A percentile compares a stretch with the other conserved stretches of the same genome.
phyloP scores from a whole-genome alignment of 2,113 vertebrate species.

The Grammomys surdaster region DNA sequence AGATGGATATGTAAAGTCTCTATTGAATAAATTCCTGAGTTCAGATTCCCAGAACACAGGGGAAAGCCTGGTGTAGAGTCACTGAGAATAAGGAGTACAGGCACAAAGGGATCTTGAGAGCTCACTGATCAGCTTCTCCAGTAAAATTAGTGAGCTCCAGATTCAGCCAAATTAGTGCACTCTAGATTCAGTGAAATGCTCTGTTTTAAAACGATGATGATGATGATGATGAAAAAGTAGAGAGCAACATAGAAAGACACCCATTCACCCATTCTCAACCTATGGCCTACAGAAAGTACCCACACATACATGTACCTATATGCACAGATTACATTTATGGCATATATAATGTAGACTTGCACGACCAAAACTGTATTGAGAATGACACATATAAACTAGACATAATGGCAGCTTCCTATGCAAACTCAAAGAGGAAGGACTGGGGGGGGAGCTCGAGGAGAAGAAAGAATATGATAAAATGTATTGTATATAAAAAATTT shows the following conservation, averaged over 20 bases:
- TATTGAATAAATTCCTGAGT: background rate
- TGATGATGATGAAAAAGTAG: background rate
- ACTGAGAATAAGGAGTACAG: background rate
- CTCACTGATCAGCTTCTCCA: background rate
- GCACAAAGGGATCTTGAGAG: background rate
- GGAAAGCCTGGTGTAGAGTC: too few species aligned
- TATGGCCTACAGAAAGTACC: background rate
- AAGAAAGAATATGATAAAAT: background rate
- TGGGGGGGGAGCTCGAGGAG: rapidly evolving
- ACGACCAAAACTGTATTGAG: background rate
- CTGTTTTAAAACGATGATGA: background rate
- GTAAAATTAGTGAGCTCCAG: background rate
- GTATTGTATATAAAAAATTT: background rate
- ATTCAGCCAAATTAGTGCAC: background rate
- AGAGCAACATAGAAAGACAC: background rate
- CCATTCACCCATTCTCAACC: background rate
- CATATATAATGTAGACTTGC: background rate
- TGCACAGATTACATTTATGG: background rate
- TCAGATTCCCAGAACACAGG: too few species aligned
- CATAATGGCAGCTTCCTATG: background rate
- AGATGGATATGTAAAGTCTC: background rate
- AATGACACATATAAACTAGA: background rate
- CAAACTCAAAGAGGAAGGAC: background rate
- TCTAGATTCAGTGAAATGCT: background rate
- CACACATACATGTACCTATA: background rate